A percentile compares a stretch with the other conserved stretches of the same genome.
Evolutionary conservation across 2,113 vertebrate species (phyloP).

Genomic region (Kryptolebias marmoratus): DNA sequence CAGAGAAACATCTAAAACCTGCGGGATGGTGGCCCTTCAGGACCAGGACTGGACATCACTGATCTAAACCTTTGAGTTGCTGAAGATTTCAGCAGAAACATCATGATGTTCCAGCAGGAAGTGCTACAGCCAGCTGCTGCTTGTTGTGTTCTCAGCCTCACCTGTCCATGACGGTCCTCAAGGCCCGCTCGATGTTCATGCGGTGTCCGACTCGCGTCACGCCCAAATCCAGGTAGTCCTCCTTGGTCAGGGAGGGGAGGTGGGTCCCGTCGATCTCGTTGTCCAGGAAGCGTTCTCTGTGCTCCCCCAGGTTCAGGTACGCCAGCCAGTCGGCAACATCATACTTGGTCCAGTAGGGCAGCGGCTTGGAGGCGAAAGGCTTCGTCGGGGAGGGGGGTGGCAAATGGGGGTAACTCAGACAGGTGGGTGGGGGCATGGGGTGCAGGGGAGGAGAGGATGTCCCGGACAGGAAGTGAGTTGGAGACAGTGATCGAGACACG

Average conservation of each 20-base stretch:
- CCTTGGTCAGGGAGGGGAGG: constrained; percentile 92
- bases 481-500: constrained; percentile 88
- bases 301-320: constrained; percentile 90
- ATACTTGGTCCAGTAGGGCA: constrained; percentile 95
- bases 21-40: no score
- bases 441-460: constrained; percentile 80
- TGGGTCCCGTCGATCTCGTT: constrained; percentile 96
- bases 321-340: constrained; percentile 95
- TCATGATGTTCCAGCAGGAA: no score
- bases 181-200: constrained; percentile 94
- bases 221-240: constrained; percentile 92
- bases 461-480: constrained; percentile 87
- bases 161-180: constrained; percentile 92
- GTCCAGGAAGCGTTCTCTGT: constrained; percentile 92
- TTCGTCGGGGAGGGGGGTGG: constrained; percentile 87
- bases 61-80: no score
- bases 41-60: no score
- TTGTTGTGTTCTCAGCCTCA: constrained; percentile 63
- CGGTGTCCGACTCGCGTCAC: constrained; percentile 95
- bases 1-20: no score
- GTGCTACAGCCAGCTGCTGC: no score
- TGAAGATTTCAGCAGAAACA: no score
- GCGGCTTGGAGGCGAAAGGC: constrained; percentile 91
- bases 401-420: constrained; percentile 86
- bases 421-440: constrained; percentile 79